Conservation (phyloP, 2,113 vertebrate genomes). For the Notechis scutatus region DNA sequence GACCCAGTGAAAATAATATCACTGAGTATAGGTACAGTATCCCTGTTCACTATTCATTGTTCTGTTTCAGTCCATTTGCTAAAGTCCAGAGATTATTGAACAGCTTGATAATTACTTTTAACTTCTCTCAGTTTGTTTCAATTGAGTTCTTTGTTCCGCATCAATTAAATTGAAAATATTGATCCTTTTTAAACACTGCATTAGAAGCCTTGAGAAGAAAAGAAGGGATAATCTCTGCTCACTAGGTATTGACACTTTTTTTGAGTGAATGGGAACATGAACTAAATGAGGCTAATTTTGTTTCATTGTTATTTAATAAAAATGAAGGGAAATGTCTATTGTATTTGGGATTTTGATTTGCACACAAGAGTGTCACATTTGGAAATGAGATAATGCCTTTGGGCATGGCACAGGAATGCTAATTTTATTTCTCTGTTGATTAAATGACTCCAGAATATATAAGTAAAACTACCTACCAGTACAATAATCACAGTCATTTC, state of each 20-base stretch:
- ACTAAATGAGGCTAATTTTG: neutral
- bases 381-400: neutral
- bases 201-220: neutral
- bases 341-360: neutral
- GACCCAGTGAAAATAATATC: neutral
- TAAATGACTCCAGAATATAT: neutral
- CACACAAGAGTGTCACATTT: neutral
- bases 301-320: neutral
- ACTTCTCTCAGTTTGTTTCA: neutral
- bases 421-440: neutral
- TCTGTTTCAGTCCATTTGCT: neutral
- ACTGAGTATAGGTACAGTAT: neutral
- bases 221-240: neutral
- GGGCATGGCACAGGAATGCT: neutral
- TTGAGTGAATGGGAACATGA: neutral
- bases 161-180: constrained; percentile 19
- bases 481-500: neutral
- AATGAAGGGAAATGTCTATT: neutral
- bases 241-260: too few species aligned
- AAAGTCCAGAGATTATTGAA: neutral
- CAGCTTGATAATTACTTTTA: constrained; percentile 12
- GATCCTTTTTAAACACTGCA: neutral
- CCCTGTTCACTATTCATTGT: neutral
- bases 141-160: neutral
- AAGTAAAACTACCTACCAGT: neutral